Evolutionary conservation across 2,888 invertebrate genomes (phyloP).

Genomic region (Phyllotreta striolata): DNA sequence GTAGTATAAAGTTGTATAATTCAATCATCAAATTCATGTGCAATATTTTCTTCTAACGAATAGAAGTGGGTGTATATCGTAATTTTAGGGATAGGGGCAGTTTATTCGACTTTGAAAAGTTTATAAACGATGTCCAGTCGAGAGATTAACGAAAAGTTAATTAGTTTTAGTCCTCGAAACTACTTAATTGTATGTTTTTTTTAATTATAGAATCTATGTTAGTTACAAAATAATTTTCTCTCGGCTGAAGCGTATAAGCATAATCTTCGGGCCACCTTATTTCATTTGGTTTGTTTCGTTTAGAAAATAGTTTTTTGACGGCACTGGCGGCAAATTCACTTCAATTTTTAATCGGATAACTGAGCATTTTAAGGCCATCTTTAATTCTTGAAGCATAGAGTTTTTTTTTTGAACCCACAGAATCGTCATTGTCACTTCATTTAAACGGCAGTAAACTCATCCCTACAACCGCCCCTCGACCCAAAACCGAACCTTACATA

Average conservation of each 20-base stretch:
- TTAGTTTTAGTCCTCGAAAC: slow-evolving; percentile 15
- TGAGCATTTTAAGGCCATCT: slow-evolving; percentile 54
- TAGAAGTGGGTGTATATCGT: slow-evolving; percentile 49
- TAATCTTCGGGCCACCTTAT: slow-evolving; percentile 54
- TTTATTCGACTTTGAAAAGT: slow-evolving; percentile 19
- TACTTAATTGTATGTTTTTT: slow-evolving; percentile 1
- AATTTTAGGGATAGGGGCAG: slow-evolving; percentile 45
- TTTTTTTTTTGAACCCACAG: slow-evolving; percentile 30
- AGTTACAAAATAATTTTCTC: slow-evolving; percentile 26
- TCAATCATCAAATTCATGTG: slow-evolving; percentile 48
- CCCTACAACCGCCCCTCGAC: slow-evolving; percentile 11
- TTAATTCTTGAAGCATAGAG: slow-evolving; percentile 52
- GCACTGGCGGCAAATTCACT: slow-evolving; percentile 48
- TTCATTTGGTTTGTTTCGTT: slow-evolving; percentile 7
- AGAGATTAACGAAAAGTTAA: slow-evolving; percentile 24
- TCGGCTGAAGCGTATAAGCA: slow-evolving; percentile 24
- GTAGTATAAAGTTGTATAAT: slow-evolving; percentile 42
- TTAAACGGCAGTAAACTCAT: slow-evolving; percentile 16
- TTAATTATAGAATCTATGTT: slow-evolving; percentile 17
- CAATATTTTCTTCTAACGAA: slow-evolving; percentile 45
- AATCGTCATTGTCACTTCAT: slow-evolving; percentile 26
- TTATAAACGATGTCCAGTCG: slow-evolving; percentile 19
- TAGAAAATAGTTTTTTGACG: slow-evolving; percentile 38
- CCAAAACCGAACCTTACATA: not conserved
- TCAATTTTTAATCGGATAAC: slow-evolving; percentile 43